Evolutionary conservation across 2,113 vertebrate species (phyloP), one percentile per base, ranked within the genome.

Genomic region (Antennarius striatus): DNA sequence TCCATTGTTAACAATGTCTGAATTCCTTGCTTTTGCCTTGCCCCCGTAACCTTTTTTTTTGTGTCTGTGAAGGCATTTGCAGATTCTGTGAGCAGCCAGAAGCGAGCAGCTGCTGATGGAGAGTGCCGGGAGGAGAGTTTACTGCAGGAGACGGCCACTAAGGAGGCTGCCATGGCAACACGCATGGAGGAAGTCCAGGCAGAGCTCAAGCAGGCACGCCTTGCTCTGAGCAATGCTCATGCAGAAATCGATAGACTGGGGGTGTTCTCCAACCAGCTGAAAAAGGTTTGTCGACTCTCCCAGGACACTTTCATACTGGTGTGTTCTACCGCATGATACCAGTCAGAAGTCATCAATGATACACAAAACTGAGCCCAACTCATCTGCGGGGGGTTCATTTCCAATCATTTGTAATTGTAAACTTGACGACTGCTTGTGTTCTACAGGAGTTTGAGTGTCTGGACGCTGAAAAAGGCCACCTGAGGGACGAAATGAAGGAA

Each of bases 401-500:
- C 32, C 32, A 7, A 3, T 36, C 32, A 4, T 7, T 22, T 22
- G 3, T 15, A 28, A 48, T n/a, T 55, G 28, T 7, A 13, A 28
- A 59, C 58, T 56, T 71, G 49, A 70, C 9, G 0, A 0, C 71
- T 43, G 13, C 4, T 58, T 70, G 6, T 85, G 6, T 73, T 73
- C 2, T 28, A 11, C 76, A 95, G 94, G 93, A 95, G 57, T 92
- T 87, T 48, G 91, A 93, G 51, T 88, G 84, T 62, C 80, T 93
- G 65, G 93, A 93, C 30, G 85, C 84, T 12, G 93, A 95, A 75
- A 93, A 92, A 63, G 76, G 73, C 9, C 91, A 89, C 16, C 57
- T 93, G 58, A 90, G 92, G 22, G 92, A 94, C 6, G 92, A 94
- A 72, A 87, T 94, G 74, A 94, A 94, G 81, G 94, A 94, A 78